A percentile compares a stretch with the other conserved stretches of the same genome.
Conservation (phyloP, 2,888 invertebrate genomes). For the Dusona sp. region DNA sequence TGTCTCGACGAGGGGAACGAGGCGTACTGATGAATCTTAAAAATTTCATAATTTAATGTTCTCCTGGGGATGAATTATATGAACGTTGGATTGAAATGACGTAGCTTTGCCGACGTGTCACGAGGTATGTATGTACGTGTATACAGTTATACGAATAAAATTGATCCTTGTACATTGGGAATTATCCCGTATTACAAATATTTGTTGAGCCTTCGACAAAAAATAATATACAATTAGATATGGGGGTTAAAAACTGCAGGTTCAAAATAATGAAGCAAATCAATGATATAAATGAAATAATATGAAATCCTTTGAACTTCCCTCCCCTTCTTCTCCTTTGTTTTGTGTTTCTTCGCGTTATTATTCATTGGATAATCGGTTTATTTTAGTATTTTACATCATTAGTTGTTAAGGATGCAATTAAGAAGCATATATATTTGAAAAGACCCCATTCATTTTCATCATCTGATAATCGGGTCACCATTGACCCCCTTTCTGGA, state of each 20-base stretch:
- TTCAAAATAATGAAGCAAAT: neutral
- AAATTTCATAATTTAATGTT: slow-evolving; percentile 76
- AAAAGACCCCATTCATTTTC: neutral
- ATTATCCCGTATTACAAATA: too few relatives aligned
- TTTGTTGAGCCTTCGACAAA: too few relatives aligned
- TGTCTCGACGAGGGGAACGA: slow-evolving; percentile 46
- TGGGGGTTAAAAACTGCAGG: neutral
- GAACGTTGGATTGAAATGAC: neutral
- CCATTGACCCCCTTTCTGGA: slow-evolving; percentile 7
- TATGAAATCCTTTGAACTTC: neutral
- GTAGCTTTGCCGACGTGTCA: neutral
- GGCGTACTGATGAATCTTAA: slow-evolving; percentile 76
- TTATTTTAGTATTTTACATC: neutral
- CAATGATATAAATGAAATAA: neutral
- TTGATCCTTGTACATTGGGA: neutral
- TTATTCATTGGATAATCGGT: neutral
- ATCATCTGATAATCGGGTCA: slow-evolving; percentile 29
- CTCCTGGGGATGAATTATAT: neutral
- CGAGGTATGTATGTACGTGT: neutral
- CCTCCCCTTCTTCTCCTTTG: neutral
- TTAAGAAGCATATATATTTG: neutral
- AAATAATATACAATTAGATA: too few relatives aligned
- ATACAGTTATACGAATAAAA: neutral
- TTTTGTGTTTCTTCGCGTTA: neutral
- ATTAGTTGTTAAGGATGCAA: neutral